Evolutionary conservation across 1,140 invertebrate species (phyloP), one percentile per base, ranked within the genome.

Genomic region (Harlomillsia oculata): DNA sequence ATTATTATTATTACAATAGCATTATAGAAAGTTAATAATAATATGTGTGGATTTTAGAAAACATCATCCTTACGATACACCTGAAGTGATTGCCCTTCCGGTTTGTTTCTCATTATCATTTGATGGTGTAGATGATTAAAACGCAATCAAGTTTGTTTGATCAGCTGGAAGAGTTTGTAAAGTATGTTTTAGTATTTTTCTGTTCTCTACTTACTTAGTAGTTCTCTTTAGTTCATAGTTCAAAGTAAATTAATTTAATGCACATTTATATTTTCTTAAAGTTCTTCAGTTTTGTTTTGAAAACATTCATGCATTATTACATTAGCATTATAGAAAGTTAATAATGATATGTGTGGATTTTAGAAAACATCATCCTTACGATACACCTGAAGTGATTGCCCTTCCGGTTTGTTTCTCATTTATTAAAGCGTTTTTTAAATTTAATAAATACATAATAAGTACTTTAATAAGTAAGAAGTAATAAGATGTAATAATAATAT

Each of bases 301-400:
- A n/a, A n/a, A n/a, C n/a, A n/a, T n/a, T n/a, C n/a, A n/a, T n/a
- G n/a, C n/a, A n/a, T 29, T 32, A 5, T 46, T 32, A 56, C 44
- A 39, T 25, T 49, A 41, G 32, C 39, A 23, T 25, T 20, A 53
- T 48, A 44, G n/a, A n/a, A n/a, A n/a, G n/a, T n/a, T n/a, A n/a
- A n/a, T n/a, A n/a, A n/a, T n/a, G n/a, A n/a, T n/a, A 50, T 34
- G 55, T 57, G 53, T 63, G 56, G 61, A 49, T 68, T 70, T 18
- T 51, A 82, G 83, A 53, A 76, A 80, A 43, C 86, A 88, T 71
- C 89, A 91, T 77, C 85, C 87, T 0, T 91, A 92, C 69, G 77
- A 82, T 70, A 82, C 90, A 0, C 87, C 86, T 68, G 87, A 91
- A 77, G 85, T 91, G 2, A 91, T 92, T 63, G 82, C 85, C 14